Evolutionary conservation across 2,113 vertebrate species (phyloP).

Genomic region (Dicrurus megarhynchus): DNA sequence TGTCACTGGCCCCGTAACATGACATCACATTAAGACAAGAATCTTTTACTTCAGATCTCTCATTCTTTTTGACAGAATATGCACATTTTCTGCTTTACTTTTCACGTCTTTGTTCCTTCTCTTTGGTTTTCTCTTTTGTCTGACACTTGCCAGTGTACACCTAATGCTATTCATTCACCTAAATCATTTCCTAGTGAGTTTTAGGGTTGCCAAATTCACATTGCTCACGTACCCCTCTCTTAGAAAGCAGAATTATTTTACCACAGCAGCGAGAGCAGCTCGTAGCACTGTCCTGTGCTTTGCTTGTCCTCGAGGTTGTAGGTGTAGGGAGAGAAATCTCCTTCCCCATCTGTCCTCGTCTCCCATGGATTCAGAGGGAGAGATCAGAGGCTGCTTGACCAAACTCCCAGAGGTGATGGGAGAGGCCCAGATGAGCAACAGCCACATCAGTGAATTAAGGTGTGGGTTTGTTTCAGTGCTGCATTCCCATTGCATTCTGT

Average conservation of each 20-base stretch:
- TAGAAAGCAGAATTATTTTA: not conserved
- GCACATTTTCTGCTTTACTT: not conserved
- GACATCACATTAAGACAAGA: not conserved
- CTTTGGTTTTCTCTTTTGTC: not conserved
- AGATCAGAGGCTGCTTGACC: not conserved
- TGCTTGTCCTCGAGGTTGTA: accelerated
- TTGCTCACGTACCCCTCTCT: not conserved
- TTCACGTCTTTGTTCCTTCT: not conserved
- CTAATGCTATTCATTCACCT: too few species aligned
- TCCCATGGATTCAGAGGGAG: not conserved
- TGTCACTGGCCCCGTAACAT: not conserved
- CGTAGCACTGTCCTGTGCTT: not conserved
- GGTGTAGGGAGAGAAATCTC: not conserved
- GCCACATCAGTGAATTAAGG: not conserved
- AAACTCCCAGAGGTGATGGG: not conserved
- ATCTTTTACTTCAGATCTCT: not conserved
- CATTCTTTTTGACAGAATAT: not conserved
- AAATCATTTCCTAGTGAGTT: not conserved
- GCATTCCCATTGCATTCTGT: not conserved
- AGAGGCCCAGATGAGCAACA: not conserved
- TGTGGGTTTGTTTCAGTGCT: not conserved
- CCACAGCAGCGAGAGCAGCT: not conserved
- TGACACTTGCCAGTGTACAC: not conserved
- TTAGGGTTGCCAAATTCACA: not conserved
- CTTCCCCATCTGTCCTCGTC: not conserved